A percentile compares a stretch with the other conserved stretches of the same genome.
phyloP scores from a whole-genome alignment of 2,113 vertebrate genomes.

The Motacilla alba region DNA sequence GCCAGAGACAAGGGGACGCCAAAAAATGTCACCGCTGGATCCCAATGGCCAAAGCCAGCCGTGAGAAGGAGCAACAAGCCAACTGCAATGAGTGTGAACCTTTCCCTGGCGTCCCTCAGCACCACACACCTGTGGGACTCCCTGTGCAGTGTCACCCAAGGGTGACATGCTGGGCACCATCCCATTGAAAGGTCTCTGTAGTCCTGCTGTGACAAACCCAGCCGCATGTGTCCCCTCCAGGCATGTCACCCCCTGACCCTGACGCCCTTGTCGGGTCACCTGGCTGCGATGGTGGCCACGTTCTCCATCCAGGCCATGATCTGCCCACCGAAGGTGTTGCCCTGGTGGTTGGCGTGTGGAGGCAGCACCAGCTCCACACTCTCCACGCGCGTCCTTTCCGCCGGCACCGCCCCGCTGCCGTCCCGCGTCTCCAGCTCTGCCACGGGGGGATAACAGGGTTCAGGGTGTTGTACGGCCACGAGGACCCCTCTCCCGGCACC shows the following conservation, averaged over 20 bases:
- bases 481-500: neutral
- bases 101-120: neutral
- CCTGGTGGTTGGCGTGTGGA: slow-evolving; percentile 94
- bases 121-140: rapidly evolving
- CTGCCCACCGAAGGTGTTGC: slow-evolving; percentile 96
- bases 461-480: rapidly evolving
- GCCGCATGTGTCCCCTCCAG: rapidly evolving
- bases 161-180: neutral
- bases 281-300: slow-evolving; percentile 94
- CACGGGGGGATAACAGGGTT: rapidly evolving
- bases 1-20: neutral
- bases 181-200: neutral
- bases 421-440: slow-evolving; percentile 74
- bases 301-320: slow-evolving; percentile 99
- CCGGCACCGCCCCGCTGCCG: slow-evolving; percentile 68
- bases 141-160: rapidly evolving
- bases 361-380: slow-evolving; percentile 95
- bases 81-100: neutral
- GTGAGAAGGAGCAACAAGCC: neutral
- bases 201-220: neutral
- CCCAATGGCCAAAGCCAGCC: neutral
- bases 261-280: slow-evolving; percentile 26
- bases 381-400: slow-evolving; percentile 87
- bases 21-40: neutral
- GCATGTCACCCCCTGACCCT: rapidly evolving